Evolutionary conservation across 2,888 invertebrate genomes (phyloP), one percentile per base, ranked within the genome.

Genomic region (Acanthosepion esculentum): DNA sequence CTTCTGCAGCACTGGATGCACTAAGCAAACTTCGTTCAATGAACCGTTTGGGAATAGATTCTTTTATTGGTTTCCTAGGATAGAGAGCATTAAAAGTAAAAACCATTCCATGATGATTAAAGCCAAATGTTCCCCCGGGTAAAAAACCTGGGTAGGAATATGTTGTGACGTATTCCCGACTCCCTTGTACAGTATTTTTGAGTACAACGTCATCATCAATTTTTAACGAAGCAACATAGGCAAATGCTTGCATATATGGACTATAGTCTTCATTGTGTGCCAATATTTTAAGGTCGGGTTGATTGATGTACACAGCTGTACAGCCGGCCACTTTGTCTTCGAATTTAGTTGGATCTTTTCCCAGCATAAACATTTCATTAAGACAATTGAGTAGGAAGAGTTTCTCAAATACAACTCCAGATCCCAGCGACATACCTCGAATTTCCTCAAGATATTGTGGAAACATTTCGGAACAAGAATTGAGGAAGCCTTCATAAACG

Each of bases 11-110:
- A 29, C 95, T 95, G 18, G 94, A 91, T 91, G 96, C 96, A 48
- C 94, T 94, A 1, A 96, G 94, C 26, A 96, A 94, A 29, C 95
- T 95, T 15, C 96, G 94, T 53, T 95, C 95, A 29, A 96, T 95
- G 55, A 96, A 95, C 20, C 94, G 55, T 53, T 95, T 33, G 1
- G 95, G 95, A 20, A 95, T 95, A 8, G 95, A 64, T 94, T 94
- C 94, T 48, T 91, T 48, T 0, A 93, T 93, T 18, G 93, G 92
- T 23, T 94, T n/a, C n/a, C 95, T 94, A 29, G 96, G 95, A 92
- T 95, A 95, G 48, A 96, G 94, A 7, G 95, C 95, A 94, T 96
- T 95, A 18, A 95, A 48, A 7, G 96, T 95, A 91, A 96, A 94
- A 26, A 96, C 95, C 48, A 95, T 95, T n/a, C 96, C 96, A 93